Evolutionary conservation across 2,888 invertebrate species (phyloP), one percentile per base, ranked within the genome.

Genomic region (Leucoma salicis): DNA sequence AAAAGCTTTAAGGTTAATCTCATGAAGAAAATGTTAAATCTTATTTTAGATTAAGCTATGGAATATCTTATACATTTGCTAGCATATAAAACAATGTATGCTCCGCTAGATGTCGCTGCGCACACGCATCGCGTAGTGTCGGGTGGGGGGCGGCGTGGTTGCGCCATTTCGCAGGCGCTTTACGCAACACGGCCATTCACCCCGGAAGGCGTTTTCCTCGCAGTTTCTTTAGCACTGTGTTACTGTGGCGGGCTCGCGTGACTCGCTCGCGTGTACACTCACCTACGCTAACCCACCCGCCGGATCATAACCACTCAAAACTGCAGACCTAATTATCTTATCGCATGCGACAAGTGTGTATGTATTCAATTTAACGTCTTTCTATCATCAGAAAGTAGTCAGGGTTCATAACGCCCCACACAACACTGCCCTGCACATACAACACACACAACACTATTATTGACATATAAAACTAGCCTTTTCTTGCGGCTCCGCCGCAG

Each of bases 161-260:
- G 80, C 82, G 82, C 84, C 80, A 84, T 80, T 69, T 62, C 70
- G 64, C 70, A 63, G 59, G 68, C 74, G 70, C 73, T 87, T 88
- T 88, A 86, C 87, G 88, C 89, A 89, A 89, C 83, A 67, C 74
- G 87, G 83, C 74, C 86, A 60, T 87, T 89, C 78, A 89, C 88
- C 89, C 88, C 89, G 89, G 89, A 88, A 89, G 87, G 75, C 83
- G 78, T 85, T 89, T 87, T 86, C 87, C 85, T 84, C 71, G 72
- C 78, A 77, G 85, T 86, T 87, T 86, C 87, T 87, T 84, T 82
- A 82, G 66, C 80, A 83, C 78, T 86, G 73, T 85, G 85, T 84
- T 87, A 83, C 76, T 83, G 80, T 75, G 80, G 74, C 78, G 57
- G 59, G 72, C 70, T 88, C 82, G 88, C 88, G 86, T 89, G 88